phyloP scores from a whole-genome alignment of 2,888 invertebrate genomes.

The Noctua janthe region DNA sequence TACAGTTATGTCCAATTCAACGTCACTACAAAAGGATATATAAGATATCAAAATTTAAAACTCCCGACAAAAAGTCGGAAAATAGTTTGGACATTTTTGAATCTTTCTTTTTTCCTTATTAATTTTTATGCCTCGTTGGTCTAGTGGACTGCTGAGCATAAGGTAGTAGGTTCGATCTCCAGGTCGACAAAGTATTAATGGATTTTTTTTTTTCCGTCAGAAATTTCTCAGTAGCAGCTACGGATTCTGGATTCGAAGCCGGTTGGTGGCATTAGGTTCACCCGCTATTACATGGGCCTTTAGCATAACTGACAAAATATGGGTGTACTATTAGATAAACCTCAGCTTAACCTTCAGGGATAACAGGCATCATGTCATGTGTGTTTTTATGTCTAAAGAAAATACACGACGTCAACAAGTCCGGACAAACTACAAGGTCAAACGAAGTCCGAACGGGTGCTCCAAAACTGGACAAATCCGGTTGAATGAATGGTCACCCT shows the following conservation, averaged over 20 bases:
- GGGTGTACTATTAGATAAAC: background rate
- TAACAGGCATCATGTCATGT: background rate
- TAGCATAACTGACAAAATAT: background rate
- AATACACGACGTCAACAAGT: background rate
- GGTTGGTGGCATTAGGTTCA: background rate
- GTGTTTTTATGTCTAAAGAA: background rate
- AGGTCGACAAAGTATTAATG: background rate
- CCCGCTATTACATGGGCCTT: background rate
- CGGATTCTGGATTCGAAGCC: background rate
- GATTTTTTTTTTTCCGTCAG: background rate
- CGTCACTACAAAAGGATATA: conserved; percentile 20
- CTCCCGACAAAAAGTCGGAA: background rate
- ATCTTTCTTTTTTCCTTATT: background rate
- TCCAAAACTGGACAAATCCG: background rate
- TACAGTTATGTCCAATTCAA: conserved; percentile 32
- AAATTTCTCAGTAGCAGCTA: background rate
- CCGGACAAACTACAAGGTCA: background rate
- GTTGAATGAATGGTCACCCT: conserved; percentile 1
- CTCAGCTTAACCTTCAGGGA: background rate
- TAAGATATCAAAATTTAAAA: background rate
- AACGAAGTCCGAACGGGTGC: background rate
- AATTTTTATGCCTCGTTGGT: background rate
- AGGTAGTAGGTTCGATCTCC: background rate
- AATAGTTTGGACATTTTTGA: background rate
- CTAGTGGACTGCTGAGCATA: background rate